Base-by-base conservation (phyloP, 2,113 vertebrate species). In the Osmerus mordax region DNA sequence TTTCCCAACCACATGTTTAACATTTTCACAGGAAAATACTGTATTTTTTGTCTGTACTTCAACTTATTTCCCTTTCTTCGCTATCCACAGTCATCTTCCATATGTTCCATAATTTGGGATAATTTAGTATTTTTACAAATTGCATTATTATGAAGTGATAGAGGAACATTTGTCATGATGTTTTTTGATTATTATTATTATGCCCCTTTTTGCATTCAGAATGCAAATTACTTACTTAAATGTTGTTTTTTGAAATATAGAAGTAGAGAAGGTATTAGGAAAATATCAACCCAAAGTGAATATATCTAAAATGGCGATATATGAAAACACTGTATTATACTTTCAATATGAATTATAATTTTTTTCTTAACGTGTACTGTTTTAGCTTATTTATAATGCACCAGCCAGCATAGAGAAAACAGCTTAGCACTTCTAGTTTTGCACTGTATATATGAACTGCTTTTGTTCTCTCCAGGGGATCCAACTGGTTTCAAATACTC, bases 341-440 rank as follows among this genome's bases (percentile, higher is more conserved):
- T 80, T 83, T 77, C 32, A 70, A 41, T 69, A 67, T 84, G 80
- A 73, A 76, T 76, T 71, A 70, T 65, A 61, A 78, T 55, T 76
- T 74, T 79, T 79, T 36, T 76, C 72, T 70, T 80, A 77, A 56
- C 78, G 74, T 81, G 71, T 83, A 67, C 58, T 78, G 69, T 81
- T 81, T 81, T 76, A 85, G 84, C 83, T 84, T 86, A 89, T 90
- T 90, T 89, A 88, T 89, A 84, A 87, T 82, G 78, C 86, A 89
- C 85, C 83, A 84, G 78, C 84, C 84, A 69, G 80, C 75, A 72
- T 85, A 83, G 81, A 81, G 60, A 86, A 85, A 86, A 83, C 80
- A 85, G 79, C 84, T 77, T 86, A 83, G 87, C 87, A 89, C 89
- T 89, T 89, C 67, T 25, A 64, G 62, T 56, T 87, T 83, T 87